These are phyloP conservation scores for Alsophila aescularia DNA, from an alignment of 2,888 invertebrate genomes.

Conservation along the genomic window DNA sequence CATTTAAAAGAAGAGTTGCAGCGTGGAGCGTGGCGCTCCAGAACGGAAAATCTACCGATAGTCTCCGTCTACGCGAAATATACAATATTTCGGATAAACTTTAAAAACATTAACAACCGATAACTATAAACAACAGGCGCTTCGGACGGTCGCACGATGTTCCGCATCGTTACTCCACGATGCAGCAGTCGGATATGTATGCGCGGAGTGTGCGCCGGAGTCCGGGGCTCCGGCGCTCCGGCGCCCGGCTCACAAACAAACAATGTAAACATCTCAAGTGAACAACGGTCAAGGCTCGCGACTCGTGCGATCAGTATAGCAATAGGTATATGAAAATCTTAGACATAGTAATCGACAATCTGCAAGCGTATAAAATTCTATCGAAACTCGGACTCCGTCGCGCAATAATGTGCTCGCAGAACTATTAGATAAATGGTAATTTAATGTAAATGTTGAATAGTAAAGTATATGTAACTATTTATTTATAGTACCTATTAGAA, in stretches of 20 bases:
- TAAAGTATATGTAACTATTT: too few species aligned
- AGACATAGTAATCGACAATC: constrained; percentile 36
- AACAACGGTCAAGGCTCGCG: background rate
- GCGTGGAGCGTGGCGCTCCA: constrained; percentile 39
- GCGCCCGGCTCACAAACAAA: background rate
- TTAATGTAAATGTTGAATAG: constrained; percentile 3
- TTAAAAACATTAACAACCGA: constrained; percentile 69
- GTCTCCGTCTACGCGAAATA: constrained; percentile 40
- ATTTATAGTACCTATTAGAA: background rate
- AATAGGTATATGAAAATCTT: constrained; percentile 27
- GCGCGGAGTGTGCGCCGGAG: too few species aligned
- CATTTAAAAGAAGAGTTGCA: constrained; percentile 52
- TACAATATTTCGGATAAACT: constrained; percentile 59
- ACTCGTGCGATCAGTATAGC: constrained; percentile 1
- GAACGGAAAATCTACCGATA: constrained; percentile 32
- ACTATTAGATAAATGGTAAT: too few species aligned
- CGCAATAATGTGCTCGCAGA: constrained; percentile 11
- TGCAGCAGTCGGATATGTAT: constrained; percentile 33
- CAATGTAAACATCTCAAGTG: background rate
- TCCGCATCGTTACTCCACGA: too few species aligned
- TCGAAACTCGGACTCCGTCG: constrained; percentile 21
- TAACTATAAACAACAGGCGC: constrained; percentile 38
- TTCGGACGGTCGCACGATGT: constrained; percentile 19
- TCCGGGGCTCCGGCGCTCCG: background rate
- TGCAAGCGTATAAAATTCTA: constrained; percentile 46